Conservation (phyloP, 2,113 vertebrate genomes). For the Xenotilapia longispinis region DNA sequence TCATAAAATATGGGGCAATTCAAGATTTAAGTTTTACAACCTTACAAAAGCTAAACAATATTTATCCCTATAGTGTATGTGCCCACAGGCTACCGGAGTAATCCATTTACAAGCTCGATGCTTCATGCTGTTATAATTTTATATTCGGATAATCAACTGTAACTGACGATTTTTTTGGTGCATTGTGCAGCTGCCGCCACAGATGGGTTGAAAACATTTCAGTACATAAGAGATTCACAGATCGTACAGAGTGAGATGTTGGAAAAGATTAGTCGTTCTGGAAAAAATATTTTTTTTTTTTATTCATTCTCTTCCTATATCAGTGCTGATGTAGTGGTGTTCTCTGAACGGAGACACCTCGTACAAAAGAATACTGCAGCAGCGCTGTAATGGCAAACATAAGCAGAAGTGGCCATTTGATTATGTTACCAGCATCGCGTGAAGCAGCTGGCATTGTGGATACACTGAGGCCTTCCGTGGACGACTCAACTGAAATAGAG, state of each 20-base stretch:
- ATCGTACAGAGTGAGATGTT: background rate
- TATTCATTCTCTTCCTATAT: background rate
- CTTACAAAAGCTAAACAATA: background rate
- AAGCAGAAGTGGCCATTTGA: background rate
- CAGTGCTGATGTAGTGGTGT: background rate
- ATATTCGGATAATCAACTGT: background rate
- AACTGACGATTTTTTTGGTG: background rate
- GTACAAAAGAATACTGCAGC: background rate
- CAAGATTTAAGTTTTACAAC: constrained; percentile 9
- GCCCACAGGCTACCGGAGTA: background rate
- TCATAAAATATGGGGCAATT: constrained; percentile 21
- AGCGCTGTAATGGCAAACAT: background rate
- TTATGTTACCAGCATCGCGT: background rate
- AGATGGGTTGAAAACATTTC: background rate
- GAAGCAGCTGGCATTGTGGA: background rate
- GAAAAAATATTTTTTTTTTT: background rate
- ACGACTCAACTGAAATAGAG: background rate
- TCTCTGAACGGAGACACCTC: background rate
- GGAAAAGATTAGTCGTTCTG: background rate
- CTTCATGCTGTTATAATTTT: background rate
- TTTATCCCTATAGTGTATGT: constrained; percentile 10
- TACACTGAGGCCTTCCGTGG: background rate
- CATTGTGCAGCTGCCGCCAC: background rate
- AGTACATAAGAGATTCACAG: background rate
- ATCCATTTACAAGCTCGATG: background rate